Evolutionary conservation across 2,888 invertebrate species (phyloP).

Genomic region (Halictus quadricinctus): DNA sequence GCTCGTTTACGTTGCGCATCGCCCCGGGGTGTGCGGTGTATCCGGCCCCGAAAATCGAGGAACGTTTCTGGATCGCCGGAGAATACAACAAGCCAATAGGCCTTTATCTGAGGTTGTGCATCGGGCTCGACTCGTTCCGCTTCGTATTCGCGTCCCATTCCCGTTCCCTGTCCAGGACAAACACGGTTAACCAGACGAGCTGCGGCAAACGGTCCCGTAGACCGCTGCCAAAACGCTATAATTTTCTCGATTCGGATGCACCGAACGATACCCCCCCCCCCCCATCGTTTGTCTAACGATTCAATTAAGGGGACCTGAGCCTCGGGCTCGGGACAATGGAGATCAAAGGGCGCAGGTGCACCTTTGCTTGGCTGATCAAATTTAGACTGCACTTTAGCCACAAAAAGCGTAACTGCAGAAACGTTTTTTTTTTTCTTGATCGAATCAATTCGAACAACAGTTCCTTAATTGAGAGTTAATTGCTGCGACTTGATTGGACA

Average conservation of each 20-base stretch:
- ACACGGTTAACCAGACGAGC: not conserved
- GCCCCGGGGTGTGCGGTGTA: constrained; percentile 69
- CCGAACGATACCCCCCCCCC: not conserved
- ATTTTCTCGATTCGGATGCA: constrained; percentile 11
- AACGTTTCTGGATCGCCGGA: constrained; percentile 60
- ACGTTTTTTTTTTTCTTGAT: not conserved
- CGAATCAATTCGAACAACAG: not conserved
- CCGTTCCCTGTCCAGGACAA: constrained; percentile 5
- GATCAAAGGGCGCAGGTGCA: not conserved
- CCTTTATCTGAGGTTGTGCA: constrained; percentile 58
- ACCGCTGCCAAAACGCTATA: not conserved
- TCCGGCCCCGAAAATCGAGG: constrained; percentile 66
- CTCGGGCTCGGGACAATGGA: not conserved
- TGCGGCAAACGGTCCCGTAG: constrained; percentile 1
- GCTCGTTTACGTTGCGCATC: constrained; percentile 71
- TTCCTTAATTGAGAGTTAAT: not conserved
- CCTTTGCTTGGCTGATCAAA: not conserved
- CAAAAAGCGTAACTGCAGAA: not conserved
- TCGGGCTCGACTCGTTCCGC: constrained; percentile 16
- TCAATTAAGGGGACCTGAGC: constrained; percentile 6
- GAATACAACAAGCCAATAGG: constrained; percentile 55
- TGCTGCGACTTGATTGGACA: too few relatives aligned
- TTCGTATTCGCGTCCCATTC: not conserved
- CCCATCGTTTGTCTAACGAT: not conserved
- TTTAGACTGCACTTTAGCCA: not conserved